Evolutionary conservation across 2,113 vertebrate genomes (phyloP), one percentile per base, ranked within the genome.

Genomic region (Nothocercus nigrocapillus): DNA sequence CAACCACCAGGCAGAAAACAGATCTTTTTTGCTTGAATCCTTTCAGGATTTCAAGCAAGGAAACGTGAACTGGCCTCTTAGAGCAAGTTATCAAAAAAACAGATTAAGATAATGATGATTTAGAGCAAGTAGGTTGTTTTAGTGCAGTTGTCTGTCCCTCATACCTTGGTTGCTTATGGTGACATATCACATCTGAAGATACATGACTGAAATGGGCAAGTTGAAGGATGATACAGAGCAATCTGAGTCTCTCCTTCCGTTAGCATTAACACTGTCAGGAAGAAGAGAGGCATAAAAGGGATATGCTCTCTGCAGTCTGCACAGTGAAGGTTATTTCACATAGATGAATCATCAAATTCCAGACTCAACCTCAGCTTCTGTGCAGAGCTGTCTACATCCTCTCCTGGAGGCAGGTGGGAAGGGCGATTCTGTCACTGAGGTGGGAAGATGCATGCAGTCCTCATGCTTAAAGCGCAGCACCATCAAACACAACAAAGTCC

Each of bases 361-460:
- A 69, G 64, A 70, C 5, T 40, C 3, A 11, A 61, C 70, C n/a
- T 75, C 64, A 54, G 40, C n/a, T 63, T 36, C 32, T 72, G 49
- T 86, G 51, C 28, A 32, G 54, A 86, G 28, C 10, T 56, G 9
- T 20, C 51, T 32, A 1, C 2, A 3, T 63, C 42, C 42, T 72
- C 18, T 51, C 0, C 1, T 3, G 36, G 24, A 84, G 15, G 13
- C 30, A 13, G 30, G 14, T 20, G 21, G 51, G 22, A 36, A 78
- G 86, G 8, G 36, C 54, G 53, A 61, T 74, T 47, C 32, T 54
- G 0, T 74, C 14, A 9, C 19, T 34, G 70, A 8, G 8, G 7
- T 36, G 36, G 36, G 36, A 36, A 51, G 51, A n/a, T 68, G 20
- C 9, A 32, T 47, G 66, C 40, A 40, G 30, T 36, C 45, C 40